These are phyloP conservation scores for Cheirogaleus major DNA, from an alignment of 2,797 vertebrate species.

Conservation along the genomic window DNA sequence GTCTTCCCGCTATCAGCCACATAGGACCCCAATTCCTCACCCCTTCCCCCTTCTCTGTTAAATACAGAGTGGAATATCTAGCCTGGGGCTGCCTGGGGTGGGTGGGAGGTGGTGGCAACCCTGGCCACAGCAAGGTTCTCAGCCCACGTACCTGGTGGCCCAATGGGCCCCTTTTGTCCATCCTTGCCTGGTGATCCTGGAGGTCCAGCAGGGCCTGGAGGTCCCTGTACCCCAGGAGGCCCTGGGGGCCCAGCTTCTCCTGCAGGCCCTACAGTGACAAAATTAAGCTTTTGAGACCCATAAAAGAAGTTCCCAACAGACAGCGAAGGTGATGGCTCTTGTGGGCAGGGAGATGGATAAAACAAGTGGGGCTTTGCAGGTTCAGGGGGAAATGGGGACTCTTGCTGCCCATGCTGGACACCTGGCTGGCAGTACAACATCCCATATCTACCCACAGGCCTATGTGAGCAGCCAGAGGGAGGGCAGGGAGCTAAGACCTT, in stretches of 20 bases:
- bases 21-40: neutral
- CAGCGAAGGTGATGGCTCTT: neutral
- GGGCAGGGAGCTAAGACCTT: neutral
- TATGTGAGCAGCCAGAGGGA: neutral
- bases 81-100: neutral
- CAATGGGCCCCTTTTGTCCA: slow-evolving; percentile 86
- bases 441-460: neutral
- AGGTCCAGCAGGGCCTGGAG: slow-evolving; percentile 88
- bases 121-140: neutral
- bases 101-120: neutral
- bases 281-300: neutral
- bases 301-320: neutral
- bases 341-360: too few species aligned
- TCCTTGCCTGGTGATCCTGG: slow-evolving; percentile 88
- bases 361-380: neutral
- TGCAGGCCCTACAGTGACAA: slow-evolving; percentile 69
- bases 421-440: neutral
- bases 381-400: neutral
- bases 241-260: slow-evolving; percentile 81
- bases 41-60: neutral
- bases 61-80: neutral
- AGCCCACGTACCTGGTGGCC: slow-evolving; percentile 88
- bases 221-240: slow-evolving; percentile 74
- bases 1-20: neutral
- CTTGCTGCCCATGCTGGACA: neutral